These are phyloP conservation scores for Chloroclystis v-ata DNA, from an alignment of 2,888 invertebrate genomes.

Conservation along the genomic window DNA sequence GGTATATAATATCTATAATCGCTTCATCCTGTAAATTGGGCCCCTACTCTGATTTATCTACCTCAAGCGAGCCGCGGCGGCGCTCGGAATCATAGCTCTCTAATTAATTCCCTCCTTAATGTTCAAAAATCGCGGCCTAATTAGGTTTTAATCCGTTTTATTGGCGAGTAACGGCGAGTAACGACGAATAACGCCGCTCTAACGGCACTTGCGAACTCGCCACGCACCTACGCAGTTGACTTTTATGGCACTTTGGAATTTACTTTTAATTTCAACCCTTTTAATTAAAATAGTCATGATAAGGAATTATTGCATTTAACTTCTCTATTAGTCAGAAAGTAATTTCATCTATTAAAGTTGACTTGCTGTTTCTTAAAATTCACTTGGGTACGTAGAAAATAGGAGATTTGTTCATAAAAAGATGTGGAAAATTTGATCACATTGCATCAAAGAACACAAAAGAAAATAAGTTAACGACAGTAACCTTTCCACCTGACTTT, in stretches of 20 bases:
- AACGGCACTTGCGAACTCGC: conserved; percentile 41
- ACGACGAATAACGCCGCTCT: conserved; percentile 40
- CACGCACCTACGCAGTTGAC: conserved; percentile 27
- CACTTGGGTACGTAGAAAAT: too few relatives aligned
- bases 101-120: conserved; percentile 77
- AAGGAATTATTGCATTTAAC: conserved; percentile 1
- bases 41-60: conserved; percentile 48
- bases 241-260: conserved; percentile 26
- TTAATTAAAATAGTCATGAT: conserved; percentile 10
- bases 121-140: conserved; percentile 77
- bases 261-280: conserved; percentile 15
- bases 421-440: neutral
- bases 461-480: conserved; percentile 7
- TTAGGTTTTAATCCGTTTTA: conserved; percentile 78
- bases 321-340: neutral
- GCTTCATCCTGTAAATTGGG: conserved; percentile 27
- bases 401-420: neutral
- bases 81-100: conserved; percentile 72
- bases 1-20: neutral
- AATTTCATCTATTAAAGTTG: neutral
- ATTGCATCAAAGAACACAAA: too few relatives aligned
- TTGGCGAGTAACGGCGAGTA: conserved; percentile 60
- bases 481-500: conserved; percentile 40
- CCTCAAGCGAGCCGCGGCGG: conserved; percentile 48
- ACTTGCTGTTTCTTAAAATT: neutral